phyloP scores from a whole-genome alignment of 1,140 invertebrate genomes.

The Liolophura sinensis region DNA sequence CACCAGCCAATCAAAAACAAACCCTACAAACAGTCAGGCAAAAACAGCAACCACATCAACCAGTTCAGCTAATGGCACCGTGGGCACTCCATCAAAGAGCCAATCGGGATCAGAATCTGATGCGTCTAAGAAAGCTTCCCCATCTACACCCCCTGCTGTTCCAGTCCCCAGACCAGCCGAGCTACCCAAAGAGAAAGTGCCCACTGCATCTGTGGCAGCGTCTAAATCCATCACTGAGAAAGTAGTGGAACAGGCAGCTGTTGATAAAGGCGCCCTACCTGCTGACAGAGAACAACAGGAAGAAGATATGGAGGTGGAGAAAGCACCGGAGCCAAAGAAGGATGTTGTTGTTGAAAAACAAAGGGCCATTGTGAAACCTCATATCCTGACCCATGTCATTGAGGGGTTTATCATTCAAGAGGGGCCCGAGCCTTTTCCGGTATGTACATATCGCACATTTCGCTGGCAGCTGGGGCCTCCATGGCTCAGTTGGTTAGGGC shows the following conservation, averaged over 20 bases:
- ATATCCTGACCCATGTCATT: slow-evolving; percentile 94
- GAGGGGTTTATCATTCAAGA: slow-evolving; percentile 97
- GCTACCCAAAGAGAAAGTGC: slow-evolving; percentile 5
- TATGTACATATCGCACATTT: slow-evolving; percentile 62
- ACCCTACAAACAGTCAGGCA: slow-evolving; percentile 19
- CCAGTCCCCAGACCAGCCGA: background rate
- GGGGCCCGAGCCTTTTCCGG: slow-evolving; percentile 75
- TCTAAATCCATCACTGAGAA: background rate
- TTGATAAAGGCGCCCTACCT: no score
- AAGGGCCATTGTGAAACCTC: slow-evolving; percentile 84
- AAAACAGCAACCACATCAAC: slow-evolving; percentile 13
- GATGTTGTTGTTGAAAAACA: slow-evolving; percentile 43
- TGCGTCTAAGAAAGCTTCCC: slow-evolving; percentile 25
- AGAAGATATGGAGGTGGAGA: no score
- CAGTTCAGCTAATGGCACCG: slow-evolving; percentile 3
- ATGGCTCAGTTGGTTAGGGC: no score
- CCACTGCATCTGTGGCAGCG: background rate
- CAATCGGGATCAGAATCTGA: slow-evolving; percentile 43
- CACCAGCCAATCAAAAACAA: slow-evolving; percentile 26
- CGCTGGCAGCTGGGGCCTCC: no score
- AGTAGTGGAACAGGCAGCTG: no score
- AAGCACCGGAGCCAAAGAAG: slow-evolving; percentile 10
- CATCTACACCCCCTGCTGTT: background rate
- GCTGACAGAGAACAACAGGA: no score
- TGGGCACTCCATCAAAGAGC: slow-evolving; percentile 25